These are phyloP conservation scores for Lithophane semibrunnea DNA, from an alignment of 2,888 invertebrate species.

Conservation along the genomic window DNA sequence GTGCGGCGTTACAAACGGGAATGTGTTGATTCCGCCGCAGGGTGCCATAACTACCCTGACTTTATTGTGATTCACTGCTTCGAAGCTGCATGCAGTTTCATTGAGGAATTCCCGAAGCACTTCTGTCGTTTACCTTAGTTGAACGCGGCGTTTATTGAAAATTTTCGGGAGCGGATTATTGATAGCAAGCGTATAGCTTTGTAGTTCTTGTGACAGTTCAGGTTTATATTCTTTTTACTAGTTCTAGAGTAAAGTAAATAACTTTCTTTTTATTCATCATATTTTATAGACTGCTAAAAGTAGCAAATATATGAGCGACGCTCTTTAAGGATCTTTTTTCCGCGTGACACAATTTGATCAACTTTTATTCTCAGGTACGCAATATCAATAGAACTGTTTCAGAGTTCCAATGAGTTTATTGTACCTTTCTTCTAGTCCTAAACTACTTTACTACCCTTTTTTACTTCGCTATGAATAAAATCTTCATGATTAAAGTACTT, in stretches of 20 bases:
- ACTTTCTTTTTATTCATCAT: not conserved
- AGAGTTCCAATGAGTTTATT: conserved; percentile 21
- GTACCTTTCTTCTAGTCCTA: conserved; percentile 20
- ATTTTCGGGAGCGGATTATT: conserved; percentile 34
- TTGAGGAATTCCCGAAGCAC: conserved; percentile 56
- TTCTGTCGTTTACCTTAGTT: conserved; percentile 41
- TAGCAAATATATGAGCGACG: not conserved
- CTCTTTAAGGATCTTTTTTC: not conserved
- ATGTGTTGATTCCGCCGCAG: conserved; percentile 60
- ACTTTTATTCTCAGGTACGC: conserved; percentile 24
- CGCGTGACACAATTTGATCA: conserved; percentile 25
- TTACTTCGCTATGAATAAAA: conserved; percentile 11
- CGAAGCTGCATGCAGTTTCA: conserved; percentile 51
- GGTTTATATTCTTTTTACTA: not conserved
- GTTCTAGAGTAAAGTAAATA: not conserved
- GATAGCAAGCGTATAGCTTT: not conserved
- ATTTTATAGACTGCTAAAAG: not conserved
- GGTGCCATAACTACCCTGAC: conserved; percentile 59
- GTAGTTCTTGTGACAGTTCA: not conserved
- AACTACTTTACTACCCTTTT: conserved; percentile 35
- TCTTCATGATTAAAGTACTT: conserved; percentile 15
- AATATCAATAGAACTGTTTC: conserved; percentile 36
- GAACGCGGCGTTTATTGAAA: conserved; percentile 48
- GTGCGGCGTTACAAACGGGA: conserved; percentile 59
- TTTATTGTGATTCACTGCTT: conserved; percentile 68